Evolutionary conservation across 1,140 invertebrate species (phyloP).

Genomic region (Ooceraea biroi): DNA sequence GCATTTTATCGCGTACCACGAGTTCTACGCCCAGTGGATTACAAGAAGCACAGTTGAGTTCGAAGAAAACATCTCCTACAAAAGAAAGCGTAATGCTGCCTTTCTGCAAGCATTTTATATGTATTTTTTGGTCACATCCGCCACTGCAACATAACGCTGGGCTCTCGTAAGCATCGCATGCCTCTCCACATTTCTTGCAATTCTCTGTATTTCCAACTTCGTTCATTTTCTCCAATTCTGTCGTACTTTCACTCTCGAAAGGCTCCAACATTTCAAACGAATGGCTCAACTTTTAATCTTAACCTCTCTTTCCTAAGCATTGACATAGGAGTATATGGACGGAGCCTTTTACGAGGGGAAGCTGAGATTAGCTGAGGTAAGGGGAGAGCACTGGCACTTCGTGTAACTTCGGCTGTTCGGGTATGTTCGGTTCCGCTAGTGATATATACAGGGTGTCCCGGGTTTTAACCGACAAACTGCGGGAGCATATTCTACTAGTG

Average conservation of each 20-base stretch:
- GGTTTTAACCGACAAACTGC: too few species aligned
- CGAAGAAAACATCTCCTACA: conserved; percentile 92
- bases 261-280: conserved; percentile 22
- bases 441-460: too few species aligned
- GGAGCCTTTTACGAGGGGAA: too few species aligned
- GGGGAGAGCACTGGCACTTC: too few species aligned
- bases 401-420: too few species aligned
- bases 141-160: conserved; percentile 78
- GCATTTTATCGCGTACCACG: conserved; percentile 88
- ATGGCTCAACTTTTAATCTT: too few species aligned
- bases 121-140: conserved; percentile 87
- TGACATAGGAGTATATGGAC: too few species aligned
- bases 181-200: conserved; percentile 78
- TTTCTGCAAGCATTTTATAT: conserved; percentile 88
- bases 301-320: too few species aligned
- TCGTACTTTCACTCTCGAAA: neutral
- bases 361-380: too few species aligned
- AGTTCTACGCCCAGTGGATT: conserved; percentile 86
- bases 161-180: conserved; percentile 77
- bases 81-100: conserved; percentile 89
- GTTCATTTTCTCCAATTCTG: neutral
- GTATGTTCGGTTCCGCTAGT: too few species aligned
- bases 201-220: neutral
- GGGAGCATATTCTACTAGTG: too few species aligned
- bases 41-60: conserved; percentile 90